Evolutionary conservation across 2,113 vertebrate genomes (phyloP).

Genomic region (Hymenochirus boettgeri): DNA sequence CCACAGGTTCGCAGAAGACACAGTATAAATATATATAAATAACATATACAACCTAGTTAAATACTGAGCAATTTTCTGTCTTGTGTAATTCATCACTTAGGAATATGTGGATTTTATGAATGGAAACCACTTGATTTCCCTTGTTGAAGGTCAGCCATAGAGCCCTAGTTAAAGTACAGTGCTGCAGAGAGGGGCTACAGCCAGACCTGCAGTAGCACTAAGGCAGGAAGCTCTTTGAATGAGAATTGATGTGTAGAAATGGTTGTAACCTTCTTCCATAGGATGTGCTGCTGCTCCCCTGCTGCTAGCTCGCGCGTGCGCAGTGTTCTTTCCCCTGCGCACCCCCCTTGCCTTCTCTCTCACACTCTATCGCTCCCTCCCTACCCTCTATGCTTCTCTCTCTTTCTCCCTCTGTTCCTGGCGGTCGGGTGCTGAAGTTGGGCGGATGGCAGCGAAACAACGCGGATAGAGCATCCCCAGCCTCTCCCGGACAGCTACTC

Average conservation of each 20-base stretch:
- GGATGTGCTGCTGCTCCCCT: constrained; percentile 32
- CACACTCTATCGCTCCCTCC: neutral
- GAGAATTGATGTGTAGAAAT: constrained; percentile 24
- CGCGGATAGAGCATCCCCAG: constrained; percentile 50
- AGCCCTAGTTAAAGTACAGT: too few relatives aligned
- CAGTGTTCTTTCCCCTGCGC: neutral
- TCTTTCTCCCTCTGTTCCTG: constrained; percentile 47
- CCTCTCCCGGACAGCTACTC: constrained; percentile 19
- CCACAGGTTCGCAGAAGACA: too few relatives aligned
- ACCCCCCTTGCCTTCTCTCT: neutral
- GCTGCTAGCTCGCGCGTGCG: constrained; percentile 19
- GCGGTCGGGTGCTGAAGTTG: constrained; percentile 68
- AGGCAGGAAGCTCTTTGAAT: constrained; percentile 13
- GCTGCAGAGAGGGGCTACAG: too few relatives aligned
- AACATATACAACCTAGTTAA: too few relatives aligned
- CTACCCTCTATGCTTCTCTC: constrained; percentile 22
- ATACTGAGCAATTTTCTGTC: too few relatives aligned
- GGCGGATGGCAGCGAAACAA: constrained; percentile 60
- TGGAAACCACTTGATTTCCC: too few relatives aligned
- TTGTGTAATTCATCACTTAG: too few relatives aligned
- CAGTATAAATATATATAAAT: too few relatives aligned
- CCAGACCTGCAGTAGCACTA: neutral
- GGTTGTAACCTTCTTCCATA: constrained; percentile 31
- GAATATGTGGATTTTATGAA: too few relatives aligned
- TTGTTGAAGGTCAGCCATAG: too few relatives aligned